phyloP scores from a whole-genome alignment of 2,888 invertebrate species.

The Synanthedon tipuliformis region DNA sequence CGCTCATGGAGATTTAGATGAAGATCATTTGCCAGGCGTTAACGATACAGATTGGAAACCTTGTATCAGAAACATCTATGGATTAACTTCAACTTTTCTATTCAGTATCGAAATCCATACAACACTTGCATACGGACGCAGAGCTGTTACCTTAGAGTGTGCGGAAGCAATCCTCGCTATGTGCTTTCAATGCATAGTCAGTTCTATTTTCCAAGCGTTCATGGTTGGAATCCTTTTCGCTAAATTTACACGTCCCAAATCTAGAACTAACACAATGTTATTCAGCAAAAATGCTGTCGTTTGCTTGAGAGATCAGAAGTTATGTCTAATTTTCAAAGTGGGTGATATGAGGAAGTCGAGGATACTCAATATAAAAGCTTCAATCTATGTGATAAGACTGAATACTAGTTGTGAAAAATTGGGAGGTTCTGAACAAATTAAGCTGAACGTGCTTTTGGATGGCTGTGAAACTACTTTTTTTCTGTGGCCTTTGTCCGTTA shows the following conservation, averaged over 20 bases:
- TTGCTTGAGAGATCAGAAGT: conserved; percentile 84
- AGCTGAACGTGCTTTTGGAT: conserved; percentile 80
- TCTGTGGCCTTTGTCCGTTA: conserved; percentile 95
- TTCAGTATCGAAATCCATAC: conserved; percentile 97
- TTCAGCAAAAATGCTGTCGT: conserved; percentile 92
- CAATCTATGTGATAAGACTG: conserved; percentile 85
- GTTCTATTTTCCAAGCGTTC: conserved; percentile 87
- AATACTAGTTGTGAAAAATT: conserved; percentile 81
- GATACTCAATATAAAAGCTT: conserved; percentile 90
- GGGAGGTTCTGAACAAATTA: conserved; percentile 84
- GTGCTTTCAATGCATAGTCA: conserved; percentile 94
- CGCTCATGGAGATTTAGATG: conserved; percentile 87
- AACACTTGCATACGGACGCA: conserved; percentile 89
- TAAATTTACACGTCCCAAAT: conserved; percentile 94
- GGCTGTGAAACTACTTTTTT: conserved; percentile 92
- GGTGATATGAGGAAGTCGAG: conserved; percentile 96
- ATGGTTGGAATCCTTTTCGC: conserved; percentile 93
- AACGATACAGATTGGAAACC: conserved; percentile 78
- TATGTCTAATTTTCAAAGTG: conserved; percentile 91
- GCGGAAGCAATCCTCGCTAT: conserved; percentile 93
- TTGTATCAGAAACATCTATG: conserved; percentile 86
- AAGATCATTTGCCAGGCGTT: conserved; percentile 71
- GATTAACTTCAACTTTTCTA: conserved; percentile 92
- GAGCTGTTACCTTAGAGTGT: conserved; percentile 91
- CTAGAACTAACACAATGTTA: conserved; percentile 91